Conservation (phyloP, 2,888 invertebrate species). For the Idaea dimidiata region DNA sequence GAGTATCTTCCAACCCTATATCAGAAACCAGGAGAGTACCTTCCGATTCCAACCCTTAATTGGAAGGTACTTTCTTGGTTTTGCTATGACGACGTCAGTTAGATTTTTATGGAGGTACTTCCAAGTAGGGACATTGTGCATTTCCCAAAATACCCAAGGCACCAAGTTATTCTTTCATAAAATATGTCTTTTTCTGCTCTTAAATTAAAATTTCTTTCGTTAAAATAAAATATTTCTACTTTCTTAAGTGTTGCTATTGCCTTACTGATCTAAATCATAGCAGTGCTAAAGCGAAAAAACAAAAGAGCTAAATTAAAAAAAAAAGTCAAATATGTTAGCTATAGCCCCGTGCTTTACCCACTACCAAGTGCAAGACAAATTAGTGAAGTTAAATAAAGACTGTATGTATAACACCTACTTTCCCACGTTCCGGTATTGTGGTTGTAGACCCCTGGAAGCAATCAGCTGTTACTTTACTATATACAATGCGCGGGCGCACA, state of each 20-base stretch:
- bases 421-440: conserved; percentile 56
- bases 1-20: too few species aligned
- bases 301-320: neutral
- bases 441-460: conserved; percentile 58
- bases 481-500: neutral
- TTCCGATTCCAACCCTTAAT: too few species aligned
- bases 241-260: neutral
- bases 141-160: too few species aligned
- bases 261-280: neutral
- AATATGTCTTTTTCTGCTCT: too few species aligned
- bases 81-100: too few species aligned
- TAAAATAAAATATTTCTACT: neutral
- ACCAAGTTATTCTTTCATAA: too few species aligned
- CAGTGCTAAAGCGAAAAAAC: neutral
- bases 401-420: conserved; percentile 49
- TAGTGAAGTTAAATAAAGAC: conserved; percentile 21
- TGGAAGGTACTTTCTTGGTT: too few species aligned
- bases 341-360: neutral
- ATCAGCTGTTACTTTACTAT: conserved; percentile 19
- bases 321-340: neutral
- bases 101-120: too few species aligned
- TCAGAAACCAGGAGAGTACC: too few species aligned
- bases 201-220: neutral
- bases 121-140: too few species aligned
- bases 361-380: conserved; percentile 18